phyloP scores from a whole-genome alignment of 2,113 vertebrate species.

The Pyrgilauda ruficollis region DNA sequence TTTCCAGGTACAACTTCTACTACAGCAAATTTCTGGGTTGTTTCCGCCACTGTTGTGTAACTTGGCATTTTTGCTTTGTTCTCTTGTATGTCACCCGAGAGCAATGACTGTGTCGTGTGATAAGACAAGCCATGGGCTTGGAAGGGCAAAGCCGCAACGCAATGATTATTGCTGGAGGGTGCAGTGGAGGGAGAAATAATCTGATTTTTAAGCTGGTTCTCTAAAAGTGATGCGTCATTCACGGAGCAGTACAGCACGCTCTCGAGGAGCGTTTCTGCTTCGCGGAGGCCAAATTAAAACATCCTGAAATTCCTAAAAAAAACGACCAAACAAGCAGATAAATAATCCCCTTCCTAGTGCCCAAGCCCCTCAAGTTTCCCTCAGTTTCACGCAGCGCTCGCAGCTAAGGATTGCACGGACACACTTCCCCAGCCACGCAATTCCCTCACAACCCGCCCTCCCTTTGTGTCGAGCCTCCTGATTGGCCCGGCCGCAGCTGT shows the following conservation, averaged over 20 bases:
- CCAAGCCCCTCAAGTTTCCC: too few relatives aligned
- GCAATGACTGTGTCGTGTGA: not conserved
- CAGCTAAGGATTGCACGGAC: accelerated
- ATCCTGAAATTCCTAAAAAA: not conserved
- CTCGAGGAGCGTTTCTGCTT: not conserved
- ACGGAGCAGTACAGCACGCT: accelerated
- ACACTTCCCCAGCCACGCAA: accelerated
- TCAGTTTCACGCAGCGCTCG: accelerated
- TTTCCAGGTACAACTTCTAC: not conserved
- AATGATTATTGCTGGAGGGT: not conserved
- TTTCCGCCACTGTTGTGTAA: not conserved
- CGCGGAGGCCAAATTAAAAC: not conserved
- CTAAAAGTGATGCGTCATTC: not conserved
- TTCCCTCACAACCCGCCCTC: not conserved
- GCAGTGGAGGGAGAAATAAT: not conserved
- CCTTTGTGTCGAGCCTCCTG: not conserved
- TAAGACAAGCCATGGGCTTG: not conserved
- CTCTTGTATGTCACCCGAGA: not conserved
- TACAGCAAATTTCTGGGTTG: not conserved
- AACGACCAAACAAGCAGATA: not conserved
- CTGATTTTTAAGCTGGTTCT: not conserved
- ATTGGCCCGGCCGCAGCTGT: slow-evolving; percentile 74
- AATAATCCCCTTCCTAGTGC: not conserved
- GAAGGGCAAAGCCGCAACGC: not conserved
- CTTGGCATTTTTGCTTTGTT: slow-evolving; percentile 24